Percentiles rank a stretch among this genome's conserved stretches.
Evolutionary conservation across 2,113 vertebrate species (phyloP).

Genomic region (Salvator merianae): DNA sequence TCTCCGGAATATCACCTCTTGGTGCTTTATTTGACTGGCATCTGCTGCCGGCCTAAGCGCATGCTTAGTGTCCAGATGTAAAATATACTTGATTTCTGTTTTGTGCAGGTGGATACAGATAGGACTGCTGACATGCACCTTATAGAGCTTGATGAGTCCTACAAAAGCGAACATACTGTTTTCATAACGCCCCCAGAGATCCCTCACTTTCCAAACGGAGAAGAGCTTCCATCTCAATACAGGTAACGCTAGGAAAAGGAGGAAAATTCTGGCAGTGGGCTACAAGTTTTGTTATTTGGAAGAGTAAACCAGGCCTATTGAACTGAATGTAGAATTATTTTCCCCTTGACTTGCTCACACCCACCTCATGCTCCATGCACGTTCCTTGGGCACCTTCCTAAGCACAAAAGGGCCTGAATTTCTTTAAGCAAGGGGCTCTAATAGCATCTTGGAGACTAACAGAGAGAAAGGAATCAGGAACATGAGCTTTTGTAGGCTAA

Average conservation of each 20-base stretch:
- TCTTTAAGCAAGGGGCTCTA: no score
- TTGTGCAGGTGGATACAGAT: slow-evolving; percentile 87
- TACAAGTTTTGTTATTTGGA: not conserved
- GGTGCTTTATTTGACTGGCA: no score
- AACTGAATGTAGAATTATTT: no score
- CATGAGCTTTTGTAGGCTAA: no score
- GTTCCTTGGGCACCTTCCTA: no score
- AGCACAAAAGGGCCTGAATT: no score
- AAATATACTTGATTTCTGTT: not conserved
- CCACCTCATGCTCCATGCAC: no score
- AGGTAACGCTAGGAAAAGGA: slow-evolving; percentile 78
- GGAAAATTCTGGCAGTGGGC: slow-evolving; percentile 22
- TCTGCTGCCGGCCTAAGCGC: not conserved
- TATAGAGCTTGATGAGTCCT: slow-evolving; percentile 95
- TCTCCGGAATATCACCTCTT: no score
- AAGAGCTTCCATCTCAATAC: slow-evolving; percentile 90
- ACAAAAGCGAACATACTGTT: slow-evolving; percentile 96
- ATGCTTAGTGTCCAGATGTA: not conserved
- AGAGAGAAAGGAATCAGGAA: no score
- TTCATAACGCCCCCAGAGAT: slow-evolving; percentile 97
- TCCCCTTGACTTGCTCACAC: no score
- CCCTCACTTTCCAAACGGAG: slow-evolving; percentile 88
- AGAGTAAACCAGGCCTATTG: no score
- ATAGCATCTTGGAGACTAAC: no score
- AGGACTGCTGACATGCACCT: slow-evolving; percentile 87